Evolutionary conservation across 2,888 invertebrate genomes (phyloP).

Genomic region (Amblyjoppa fuscipennis): DNA sequence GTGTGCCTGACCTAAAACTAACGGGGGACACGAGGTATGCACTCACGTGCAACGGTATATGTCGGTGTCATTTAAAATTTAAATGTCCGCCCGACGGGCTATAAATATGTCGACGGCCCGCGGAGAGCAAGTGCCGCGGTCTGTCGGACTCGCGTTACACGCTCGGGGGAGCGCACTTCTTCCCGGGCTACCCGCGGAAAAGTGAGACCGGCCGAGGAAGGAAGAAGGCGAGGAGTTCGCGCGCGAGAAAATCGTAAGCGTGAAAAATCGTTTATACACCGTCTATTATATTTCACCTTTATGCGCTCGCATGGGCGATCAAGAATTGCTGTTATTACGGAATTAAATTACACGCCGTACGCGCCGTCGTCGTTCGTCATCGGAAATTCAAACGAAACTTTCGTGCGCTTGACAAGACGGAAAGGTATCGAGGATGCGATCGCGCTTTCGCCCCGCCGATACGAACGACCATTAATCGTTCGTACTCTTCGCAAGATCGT

Average conservation of each 20-base stretch:
- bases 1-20: slow-evolving; percentile 54
- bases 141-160: slow-evolving; percentile 26
- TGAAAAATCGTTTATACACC: slow-evolving; percentile 56
- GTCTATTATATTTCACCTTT: slow-evolving; percentile 30
- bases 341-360: slow-evolving; percentile 42
- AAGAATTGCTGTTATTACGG: slow-evolving; percentile 47
- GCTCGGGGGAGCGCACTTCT: slow-evolving; percentile 23
- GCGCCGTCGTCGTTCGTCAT: neutral
- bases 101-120: slow-evolving; percentile 72
- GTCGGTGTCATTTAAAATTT: slow-evolving; percentile 80
- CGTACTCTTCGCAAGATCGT: slow-evolving; percentile 30
- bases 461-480: slow-evolving; percentile 60
- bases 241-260: slow-evolving; percentile 51
- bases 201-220: slow-evolving; percentile 19
- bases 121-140: slow-evolving; percentile 40
- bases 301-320: slow-evolving; percentile 10
- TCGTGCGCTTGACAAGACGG: slow-evolving; percentile 45
- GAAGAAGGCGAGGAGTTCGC: slow-evolving; percentile 36
- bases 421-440: slow-evolving; percentile 12
- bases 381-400: slow-evolving; percentile 44
- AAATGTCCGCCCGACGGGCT: slow-evolving; percentile 77
- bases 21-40: slow-evolving; percentile 64
- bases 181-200: slow-evolving; percentile 5
- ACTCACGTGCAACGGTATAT: slow-evolving; percentile 76
- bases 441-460: slow-evolving; percentile 29